Base-by-base conservation (phyloP, 2,888 invertebrate species). In the Dermolepida albohirtum region DNA sequence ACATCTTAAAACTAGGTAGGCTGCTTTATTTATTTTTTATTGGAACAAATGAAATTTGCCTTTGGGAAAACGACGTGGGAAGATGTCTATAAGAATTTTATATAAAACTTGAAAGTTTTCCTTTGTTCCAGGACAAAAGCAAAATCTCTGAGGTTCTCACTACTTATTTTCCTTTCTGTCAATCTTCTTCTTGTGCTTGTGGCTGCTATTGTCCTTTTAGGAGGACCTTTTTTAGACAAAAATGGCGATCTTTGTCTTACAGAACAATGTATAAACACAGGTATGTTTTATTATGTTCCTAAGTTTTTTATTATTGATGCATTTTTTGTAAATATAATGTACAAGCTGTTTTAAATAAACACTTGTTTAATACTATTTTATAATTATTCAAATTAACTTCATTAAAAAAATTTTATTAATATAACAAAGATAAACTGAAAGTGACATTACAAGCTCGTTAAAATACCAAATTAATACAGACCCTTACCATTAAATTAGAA, bases 221-320 rank as follows among this genome's bases (percentile, higher is more conserved):
- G 84, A 0, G 84, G 85, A 69, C 80, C 86, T 70, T 84, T 86
- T 44, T 81, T 86, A 55, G 80, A 84, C 78, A 79, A 78, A 71
- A 82, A 80, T 54, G 81, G 84, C 0, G 76, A 82, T 44, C 84
- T 86, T 47, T 90, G 89, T 76, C 79, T 89, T 78, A 87, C 84
- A 74, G 88, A 88, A 76, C 87, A 88, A 74, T 90, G 89, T 77
- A 87, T 90, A 16, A 86, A 85, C 67, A 89, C 89, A 76, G 89
- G 90, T 90, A 73, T 78, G 80, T 16, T 34, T 34, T 34, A 8
- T 34, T 34, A 34, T 34, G 22, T 49, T 12, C 63, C 39, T 43
- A 59, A 44, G 5, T 7, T 44, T 44, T 10, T 10, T 34, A 34
- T 50, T 27, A 27, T n/a, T 16, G 6, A 50, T 22, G 11, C 16